Conservation (phyloP, 2,797 vertebrate genomes). For the Alcedo quadribrachys region DNA sequence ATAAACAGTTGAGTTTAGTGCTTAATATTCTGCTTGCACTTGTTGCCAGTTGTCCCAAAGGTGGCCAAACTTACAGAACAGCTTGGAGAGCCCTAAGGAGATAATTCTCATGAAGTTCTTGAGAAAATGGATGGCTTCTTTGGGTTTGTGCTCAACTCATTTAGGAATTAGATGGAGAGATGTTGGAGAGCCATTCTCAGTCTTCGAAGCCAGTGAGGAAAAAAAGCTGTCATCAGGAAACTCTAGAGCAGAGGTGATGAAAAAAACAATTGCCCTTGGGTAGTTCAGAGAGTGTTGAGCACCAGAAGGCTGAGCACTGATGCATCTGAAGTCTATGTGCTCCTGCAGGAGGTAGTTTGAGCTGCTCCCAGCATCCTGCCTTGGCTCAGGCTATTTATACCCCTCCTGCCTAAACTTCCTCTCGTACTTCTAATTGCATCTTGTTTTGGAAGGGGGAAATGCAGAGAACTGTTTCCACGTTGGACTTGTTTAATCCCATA, state of each 20-base stretch:
- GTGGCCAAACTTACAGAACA: background rate
- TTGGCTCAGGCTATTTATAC: constrained; percentile 27
- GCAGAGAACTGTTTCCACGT: background rate
- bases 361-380: background rate
- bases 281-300: background rate
- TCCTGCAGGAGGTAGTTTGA: background rate
- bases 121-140: background rate
- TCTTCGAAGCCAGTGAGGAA: background rate
- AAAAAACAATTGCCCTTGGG: background rate
- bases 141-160: background rate
- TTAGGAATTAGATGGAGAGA: background rate
- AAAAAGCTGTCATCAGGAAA: background rate
- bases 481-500: background rate
- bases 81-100: background rate
- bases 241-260: background rate
- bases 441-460: background rate
- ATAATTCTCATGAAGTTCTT: background rate
- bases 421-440: constrained; percentile 5
- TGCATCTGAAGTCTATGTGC: background rate
- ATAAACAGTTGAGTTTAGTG: background rate
- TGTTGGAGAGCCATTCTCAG: background rate
- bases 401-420: constrained; percentile 13
- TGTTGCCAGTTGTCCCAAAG: background rate
- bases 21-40: background rate
- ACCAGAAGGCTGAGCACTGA: background rate